A percentile compares a stretch with the other conserved stretches of the same genome.
Conservation (phyloP, 2,113 vertebrate genomes). For the Antigone vipio region DNA sequence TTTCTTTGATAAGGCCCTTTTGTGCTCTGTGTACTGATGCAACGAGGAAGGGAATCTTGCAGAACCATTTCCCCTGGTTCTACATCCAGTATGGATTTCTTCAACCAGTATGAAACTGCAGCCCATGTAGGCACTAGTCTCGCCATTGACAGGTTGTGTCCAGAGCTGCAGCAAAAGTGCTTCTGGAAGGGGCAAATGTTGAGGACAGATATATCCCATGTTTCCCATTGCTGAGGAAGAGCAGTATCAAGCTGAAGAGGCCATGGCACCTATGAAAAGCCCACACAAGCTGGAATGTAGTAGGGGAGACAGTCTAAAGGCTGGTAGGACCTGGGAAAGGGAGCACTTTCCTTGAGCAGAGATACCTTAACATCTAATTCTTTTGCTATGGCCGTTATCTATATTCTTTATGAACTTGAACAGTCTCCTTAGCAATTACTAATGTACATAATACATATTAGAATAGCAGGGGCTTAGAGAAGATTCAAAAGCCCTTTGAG, state of each 20-base stretch:
- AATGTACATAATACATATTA: background rate
- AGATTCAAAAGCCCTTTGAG: background rate
- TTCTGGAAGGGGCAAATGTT: background rate
- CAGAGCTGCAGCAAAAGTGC: background rate
- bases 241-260: background rate
- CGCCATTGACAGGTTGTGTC: background rate
- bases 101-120: background rate
- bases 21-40: background rate
- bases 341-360: background rate
- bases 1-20: background rate
- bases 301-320: background rate
- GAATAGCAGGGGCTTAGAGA: background rate
- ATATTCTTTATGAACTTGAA: background rate
- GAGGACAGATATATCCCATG: background rate
- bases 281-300: background rate
- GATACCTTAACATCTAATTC: background rate
- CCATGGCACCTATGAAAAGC: background rate
- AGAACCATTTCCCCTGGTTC: background rate
- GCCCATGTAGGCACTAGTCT: background rate
- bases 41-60: background rate
- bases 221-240: background rate
- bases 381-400: background rate
- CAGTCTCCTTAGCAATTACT: background rate
- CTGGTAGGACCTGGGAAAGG: background rate
- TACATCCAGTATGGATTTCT: background rate